Conservation (phyloP, 2,888 invertebrate genomes). For the Eupithecia subumbrata region DNA sequence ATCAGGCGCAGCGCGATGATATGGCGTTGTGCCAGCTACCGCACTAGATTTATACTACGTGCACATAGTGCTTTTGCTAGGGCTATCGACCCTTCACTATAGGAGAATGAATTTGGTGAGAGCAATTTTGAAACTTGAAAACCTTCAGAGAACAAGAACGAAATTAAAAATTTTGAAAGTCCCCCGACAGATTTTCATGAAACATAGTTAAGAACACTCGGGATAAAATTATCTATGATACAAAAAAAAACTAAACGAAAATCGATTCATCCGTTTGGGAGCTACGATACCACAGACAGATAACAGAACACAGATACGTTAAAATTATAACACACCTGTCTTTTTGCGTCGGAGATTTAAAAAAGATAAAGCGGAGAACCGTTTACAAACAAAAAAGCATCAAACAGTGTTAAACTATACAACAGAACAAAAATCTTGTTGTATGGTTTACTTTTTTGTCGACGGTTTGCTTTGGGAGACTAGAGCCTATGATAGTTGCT, state of each 20-base stretch:
- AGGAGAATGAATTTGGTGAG: not conserved
- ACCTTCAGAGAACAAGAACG: not conserved
- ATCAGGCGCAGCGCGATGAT: constrained; percentile 55
- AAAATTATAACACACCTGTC: too few species aligned
- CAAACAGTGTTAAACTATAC: not conserved
- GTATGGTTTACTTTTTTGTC: not conserved
- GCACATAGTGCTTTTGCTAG: constrained; percentile 7
- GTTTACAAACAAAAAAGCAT: not conserved
- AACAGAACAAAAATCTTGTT: not conserved
- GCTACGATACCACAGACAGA: too few species aligned
- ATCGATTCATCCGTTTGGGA: too few species aligned
- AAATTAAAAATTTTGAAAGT: too few species aligned
- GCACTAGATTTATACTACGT: constrained; percentile 69
- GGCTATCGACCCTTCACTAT: not conserved
- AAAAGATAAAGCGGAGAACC: not conserved
- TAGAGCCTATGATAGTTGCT: not conserved
- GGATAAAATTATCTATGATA: too few species aligned
- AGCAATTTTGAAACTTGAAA: not conserved
- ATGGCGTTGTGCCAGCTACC: constrained; percentile 69
- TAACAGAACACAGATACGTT: too few species aligned
- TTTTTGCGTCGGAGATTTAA: too few species aligned
- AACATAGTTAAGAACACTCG: too few species aligned
- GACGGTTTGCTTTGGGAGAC: not conserved
- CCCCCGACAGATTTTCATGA: too few species aligned
- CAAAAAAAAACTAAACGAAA: too few species aligned